Evolutionary conservation across 2,797 vertebrate species (phyloP), one percentile per base, ranked within the genome.

Genomic region (Tinamus major): DNA sequence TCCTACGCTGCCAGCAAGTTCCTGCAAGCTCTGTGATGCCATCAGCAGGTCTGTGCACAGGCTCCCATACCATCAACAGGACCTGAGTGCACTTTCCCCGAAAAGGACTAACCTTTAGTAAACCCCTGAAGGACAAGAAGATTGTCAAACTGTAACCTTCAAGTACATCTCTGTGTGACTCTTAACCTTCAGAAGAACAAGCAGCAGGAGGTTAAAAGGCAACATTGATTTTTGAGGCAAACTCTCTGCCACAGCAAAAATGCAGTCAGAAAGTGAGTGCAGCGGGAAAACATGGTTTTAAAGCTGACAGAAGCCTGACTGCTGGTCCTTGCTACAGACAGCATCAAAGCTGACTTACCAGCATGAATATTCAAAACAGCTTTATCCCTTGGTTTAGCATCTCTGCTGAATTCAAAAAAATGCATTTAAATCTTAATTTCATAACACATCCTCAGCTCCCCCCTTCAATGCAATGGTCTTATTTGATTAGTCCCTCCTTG

Each of bases 111-210:
- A 37, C 13, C 13, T 58, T 89, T 13, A 63, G 13, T 8, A 90
- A 85, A 44, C 3, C 1, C 21, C 8, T 19, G 39, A 72, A 77
- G 18, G 17, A 61, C 13, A 33, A 1, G 51, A 15, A 0, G 3
- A 31, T 74, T 92, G 76, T 63, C 12, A 67, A 76, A 72, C 3
- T 39, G 37, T 64, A 20, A 3, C 12, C 4, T n/a, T 23, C 8
- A 42, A 71, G 35, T 51, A 76, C 12, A 53, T n/a, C 39, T 39
- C 20, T 63, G 10, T 0, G 1, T 80, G 39, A 63, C 8, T n/a
- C 11, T 19, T 29, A 86, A 1, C 7, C 14, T 72, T 84, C 59
- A 69, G 62, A 71, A 90, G 71, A 74, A 35, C 23, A 31, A 41
- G 3, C 17, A 72, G 7, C 5, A 46, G 10, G 5, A 53, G 10